Percentiles rank a stretch among this genome's conserved stretches.
phyloP scores from a whole-genome alignment of 2,113 vertebrate species.

The Pelmatolapia mariae region DNA sequence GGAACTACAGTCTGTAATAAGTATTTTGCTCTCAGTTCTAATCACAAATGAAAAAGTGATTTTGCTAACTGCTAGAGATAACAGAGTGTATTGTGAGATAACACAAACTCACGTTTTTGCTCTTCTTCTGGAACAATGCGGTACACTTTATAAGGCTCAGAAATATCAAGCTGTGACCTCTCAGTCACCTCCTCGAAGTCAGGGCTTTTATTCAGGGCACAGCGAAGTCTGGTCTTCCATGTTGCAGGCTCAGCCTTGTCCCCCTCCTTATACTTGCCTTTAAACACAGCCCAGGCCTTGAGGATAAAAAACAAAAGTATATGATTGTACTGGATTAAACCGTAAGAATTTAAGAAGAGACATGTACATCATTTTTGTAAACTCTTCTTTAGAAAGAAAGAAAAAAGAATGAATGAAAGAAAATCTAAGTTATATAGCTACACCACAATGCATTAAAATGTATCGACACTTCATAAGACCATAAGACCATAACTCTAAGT shows the following conservation, averaged over 20 bases:
- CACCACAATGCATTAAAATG: background rate
- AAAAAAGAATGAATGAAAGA: background rate
- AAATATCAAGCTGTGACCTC: constrained; percentile 95
- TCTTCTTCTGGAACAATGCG: constrained; percentile 95
- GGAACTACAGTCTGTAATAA: background rate
- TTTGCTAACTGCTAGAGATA: background rate
- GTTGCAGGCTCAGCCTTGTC: constrained; percentile 96
- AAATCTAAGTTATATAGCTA: background rate
- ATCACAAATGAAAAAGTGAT: background rate
- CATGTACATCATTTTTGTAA: background rate
- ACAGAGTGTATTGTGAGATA: background rate
- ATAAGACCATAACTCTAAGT: no score
- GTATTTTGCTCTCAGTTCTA: background rate
- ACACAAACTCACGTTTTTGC: constrained; percentile 83
- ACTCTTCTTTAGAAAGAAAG: background rate
- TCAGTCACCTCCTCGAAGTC: constrained; percentile 98
- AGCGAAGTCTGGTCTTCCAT: constrained; percentile 96
- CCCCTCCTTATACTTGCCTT: constrained; percentile 97
- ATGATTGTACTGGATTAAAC: background rate
- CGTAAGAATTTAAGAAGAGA: background rate
- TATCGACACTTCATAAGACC: background rate
- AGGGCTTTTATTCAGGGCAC: constrained; percentile 95
- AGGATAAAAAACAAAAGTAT: background rate
- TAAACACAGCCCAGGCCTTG: constrained; percentile 97
- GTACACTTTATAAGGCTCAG: constrained; percentile 97